phyloP scores from a whole-genome alignment of 1,140 invertebrate species.

The Platyura marginata region DNA sequence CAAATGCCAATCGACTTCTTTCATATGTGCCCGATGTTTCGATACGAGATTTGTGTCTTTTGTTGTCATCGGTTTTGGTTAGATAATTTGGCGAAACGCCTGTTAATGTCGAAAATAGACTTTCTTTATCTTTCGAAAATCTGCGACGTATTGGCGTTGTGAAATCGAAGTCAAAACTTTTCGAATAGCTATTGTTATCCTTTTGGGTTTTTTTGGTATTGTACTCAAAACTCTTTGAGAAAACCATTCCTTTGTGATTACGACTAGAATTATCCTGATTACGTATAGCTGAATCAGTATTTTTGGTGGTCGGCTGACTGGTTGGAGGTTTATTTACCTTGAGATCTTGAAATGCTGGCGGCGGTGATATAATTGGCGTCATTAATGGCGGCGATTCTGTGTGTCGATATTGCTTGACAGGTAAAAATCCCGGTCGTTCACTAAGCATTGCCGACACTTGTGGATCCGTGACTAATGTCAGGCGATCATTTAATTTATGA shows the following conservation, averaged over 20 bases:
- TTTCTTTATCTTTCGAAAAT: background rate
- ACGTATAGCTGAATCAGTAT: background rate
- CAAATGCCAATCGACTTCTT: too few species aligned
- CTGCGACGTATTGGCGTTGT: background rate
- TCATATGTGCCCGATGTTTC: too few species aligned
- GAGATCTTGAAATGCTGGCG: conserved; percentile 28
- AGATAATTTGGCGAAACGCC: conserved; percentile 22
- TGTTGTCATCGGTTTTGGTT: conserved; percentile 17
- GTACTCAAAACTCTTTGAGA: conserved; percentile 23
- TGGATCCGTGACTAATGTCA: conserved; percentile 19
- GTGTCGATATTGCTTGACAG: conserved; percentile 15
- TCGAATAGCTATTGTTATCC: conserved; percentile 21
- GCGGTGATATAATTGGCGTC: conserved; percentile 30
- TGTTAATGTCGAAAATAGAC: conserved; percentile 18
- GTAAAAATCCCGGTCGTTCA: conserved; percentile 21
- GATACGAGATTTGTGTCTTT: too few species aligned
- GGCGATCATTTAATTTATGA: conserved; percentile 16
- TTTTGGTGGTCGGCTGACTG: background rate
- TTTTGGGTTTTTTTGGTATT: conserved; percentile 14
- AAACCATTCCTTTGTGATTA: conserved; percentile 20
- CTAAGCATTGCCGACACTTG: conserved; percentile 18
- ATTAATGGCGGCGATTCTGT: conserved; percentile 23
- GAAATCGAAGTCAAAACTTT: conserved; percentile 16
- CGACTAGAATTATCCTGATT: background rate
- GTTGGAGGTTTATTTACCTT: conserved; percentile 5